These are phyloP conservation scores for Atta colombica DNA, from an alignment of 1,140 invertebrate species.

Conservation along the genomic window DNA sequence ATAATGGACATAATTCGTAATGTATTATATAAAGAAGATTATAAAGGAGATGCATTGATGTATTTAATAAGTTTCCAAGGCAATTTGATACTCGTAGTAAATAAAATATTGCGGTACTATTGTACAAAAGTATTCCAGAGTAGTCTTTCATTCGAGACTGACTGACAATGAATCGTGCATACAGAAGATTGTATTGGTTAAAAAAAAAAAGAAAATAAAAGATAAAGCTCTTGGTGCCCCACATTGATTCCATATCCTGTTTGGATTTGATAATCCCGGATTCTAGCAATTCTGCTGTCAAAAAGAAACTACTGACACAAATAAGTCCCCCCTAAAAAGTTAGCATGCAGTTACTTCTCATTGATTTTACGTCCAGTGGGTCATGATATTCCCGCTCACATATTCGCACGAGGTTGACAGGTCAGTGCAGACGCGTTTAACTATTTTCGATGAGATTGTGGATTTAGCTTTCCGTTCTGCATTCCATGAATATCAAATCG, in stretches of 20 bases:
- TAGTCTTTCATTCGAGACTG: background rate
- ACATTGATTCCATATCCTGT: conserved; percentile 4
- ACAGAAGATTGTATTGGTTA: background rate
- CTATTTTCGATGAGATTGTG: conserved; percentile 33
- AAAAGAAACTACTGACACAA: background rate
- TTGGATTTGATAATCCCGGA: conserved; percentile 19
- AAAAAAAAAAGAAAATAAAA: conserved; percentile 1
- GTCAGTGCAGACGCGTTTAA: conserved; percentile 8
- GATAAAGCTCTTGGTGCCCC: conserved; percentile 1
- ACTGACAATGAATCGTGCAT: background rate
- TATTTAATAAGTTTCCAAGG: background rate
- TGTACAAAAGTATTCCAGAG: background rate
- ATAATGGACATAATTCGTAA: background rate
- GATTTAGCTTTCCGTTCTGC: conserved; percentile 18
- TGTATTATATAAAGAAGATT: background rate
- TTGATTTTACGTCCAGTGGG: conserved; percentile 20
- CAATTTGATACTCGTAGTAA: background rate
- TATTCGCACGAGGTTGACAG: background rate
- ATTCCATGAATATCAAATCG: conserved; percentile 44
- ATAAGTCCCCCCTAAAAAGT: background rate
- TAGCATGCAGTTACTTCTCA: background rate
- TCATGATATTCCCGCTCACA: conserved; percentile 20
- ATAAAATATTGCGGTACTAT: background rate
- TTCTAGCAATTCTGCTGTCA: conserved; percentile 10
- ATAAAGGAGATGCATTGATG: background rate